These are phyloP conservation scores for Metalampra italica DNA, from an alignment of 2,888 invertebrate species.

Conservation along the genomic window DNA sequence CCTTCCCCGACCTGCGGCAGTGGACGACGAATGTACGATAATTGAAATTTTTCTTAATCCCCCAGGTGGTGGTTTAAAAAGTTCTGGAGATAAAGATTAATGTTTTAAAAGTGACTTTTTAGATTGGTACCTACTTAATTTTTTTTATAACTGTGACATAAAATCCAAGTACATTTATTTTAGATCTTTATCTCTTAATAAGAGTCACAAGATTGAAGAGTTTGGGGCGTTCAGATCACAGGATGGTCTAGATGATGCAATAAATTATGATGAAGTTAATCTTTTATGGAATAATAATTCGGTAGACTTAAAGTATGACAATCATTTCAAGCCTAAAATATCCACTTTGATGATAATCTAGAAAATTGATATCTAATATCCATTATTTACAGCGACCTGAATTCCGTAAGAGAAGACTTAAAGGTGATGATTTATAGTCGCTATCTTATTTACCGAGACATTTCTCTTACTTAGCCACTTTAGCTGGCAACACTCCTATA, in stretches of 20 bases:
- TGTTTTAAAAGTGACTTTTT: background rate
- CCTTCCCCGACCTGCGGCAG: constrained; percentile 29
- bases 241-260: too few species aligned
- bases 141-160: background rate
- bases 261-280: too few species aligned
- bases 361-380: background rate
- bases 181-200: too few species aligned
- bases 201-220: too few species aligned
- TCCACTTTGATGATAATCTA: background rate
- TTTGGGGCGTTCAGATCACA: too few species aligned
- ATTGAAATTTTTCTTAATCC: constrained; percentile 62
- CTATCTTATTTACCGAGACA: constrained; percentile 12
- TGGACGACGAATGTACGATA: constrained; percentile 31
- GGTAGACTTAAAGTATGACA: background rate
- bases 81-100: constrained; percentile 9
- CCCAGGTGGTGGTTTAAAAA: constrained; percentile 27
- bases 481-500: background rate
- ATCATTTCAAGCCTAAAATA: background rate
- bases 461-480: constrained; percentile 9
- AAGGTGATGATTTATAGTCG: constrained; percentile 9
- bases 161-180: too few species aligned
- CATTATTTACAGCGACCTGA: background rate
- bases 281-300: too few species aligned
- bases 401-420: background rate
- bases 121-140: background rate